Conservation (phyloP, 2,888 invertebrate genomes). For the Rhorus exstirpatorius region DNA sequence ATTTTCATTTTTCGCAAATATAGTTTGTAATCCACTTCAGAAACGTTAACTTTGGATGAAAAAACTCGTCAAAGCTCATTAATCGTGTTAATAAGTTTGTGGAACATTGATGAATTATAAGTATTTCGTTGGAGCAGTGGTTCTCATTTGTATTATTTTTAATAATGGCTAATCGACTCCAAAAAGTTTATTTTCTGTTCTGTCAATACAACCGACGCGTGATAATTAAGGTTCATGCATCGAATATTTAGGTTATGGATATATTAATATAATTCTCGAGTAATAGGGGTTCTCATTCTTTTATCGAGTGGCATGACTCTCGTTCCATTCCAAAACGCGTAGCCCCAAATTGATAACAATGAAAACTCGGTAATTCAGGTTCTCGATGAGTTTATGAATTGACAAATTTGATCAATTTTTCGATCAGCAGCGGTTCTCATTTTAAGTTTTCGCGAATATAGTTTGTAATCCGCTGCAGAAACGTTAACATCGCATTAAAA, state of each 20-base stretch:
- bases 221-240: neutral
- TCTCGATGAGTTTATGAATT: neutral
- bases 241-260: neutral
- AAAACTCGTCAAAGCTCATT: neutral
- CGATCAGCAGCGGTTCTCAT: constrained; percentile 70
- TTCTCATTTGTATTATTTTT: neutral
- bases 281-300: neutral
- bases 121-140: neutral
- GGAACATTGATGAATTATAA: neutral
- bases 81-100: neutral
- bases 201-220: neutral
- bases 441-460: neutral
- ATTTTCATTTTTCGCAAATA: too few relatives aligned
- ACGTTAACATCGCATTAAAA: neutral
- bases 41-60: neutral
- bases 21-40: neutral
- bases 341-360: neutral
- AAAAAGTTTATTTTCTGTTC: neutral
- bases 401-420: too few relatives aligned
- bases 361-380: too few relatives aligned
- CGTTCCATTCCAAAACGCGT: neutral
- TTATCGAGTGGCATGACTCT: neutral
- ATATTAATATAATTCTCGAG: neutral
- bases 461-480: neutral
- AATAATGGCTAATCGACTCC: neutral